phyloP scores from a whole-genome alignment of 2,113 vertebrate species.

The Chloropsis hardwickii region DNA sequence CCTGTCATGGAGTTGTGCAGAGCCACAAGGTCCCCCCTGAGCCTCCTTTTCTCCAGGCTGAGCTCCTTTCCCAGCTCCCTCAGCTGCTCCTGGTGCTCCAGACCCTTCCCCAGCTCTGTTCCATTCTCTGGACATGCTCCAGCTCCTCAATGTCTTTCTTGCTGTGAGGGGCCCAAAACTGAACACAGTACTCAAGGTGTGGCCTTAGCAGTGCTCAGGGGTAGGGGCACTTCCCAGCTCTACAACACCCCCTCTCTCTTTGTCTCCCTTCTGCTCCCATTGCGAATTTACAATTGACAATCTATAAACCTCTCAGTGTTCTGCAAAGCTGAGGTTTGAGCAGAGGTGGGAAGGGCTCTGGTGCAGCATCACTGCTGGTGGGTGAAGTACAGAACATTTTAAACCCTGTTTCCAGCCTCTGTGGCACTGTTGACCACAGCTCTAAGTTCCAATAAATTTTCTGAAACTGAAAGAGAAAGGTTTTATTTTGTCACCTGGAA shows the following conservation, averaged over 20 bases:
- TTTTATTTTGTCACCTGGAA: not conserved
- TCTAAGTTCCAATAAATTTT: not conserved
- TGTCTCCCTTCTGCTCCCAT: not conserved
- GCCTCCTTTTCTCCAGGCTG: not conserved
- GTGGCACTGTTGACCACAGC: not conserved
- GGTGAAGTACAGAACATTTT: not conserved
- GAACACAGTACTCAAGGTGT: not conserved
- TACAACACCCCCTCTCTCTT: not conserved
- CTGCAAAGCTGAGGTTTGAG: not conserved
- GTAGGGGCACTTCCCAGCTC: not conserved
- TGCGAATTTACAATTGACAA: not conserved
- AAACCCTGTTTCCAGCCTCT: not conserved
- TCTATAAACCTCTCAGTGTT: not conserved
- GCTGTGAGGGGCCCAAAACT: not conserved
- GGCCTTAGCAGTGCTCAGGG: not conserved
- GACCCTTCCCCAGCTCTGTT: not conserved
- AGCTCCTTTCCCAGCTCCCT: not conserved
- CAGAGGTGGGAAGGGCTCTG: not conserved
- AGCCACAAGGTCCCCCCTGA: not conserved
- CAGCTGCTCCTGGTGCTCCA: not conserved
- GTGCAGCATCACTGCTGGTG: not conserved
- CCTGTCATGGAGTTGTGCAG: not conserved
- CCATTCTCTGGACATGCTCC: fast-evolving
- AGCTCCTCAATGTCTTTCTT: not conserved
- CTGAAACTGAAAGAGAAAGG: not conserved